Percentiles rank a stretch among this genome's conserved stretches.
Conservation (phyloP, 2,888 invertebrate species). For the Hydrotaea cyrtoneurina region DNA sequence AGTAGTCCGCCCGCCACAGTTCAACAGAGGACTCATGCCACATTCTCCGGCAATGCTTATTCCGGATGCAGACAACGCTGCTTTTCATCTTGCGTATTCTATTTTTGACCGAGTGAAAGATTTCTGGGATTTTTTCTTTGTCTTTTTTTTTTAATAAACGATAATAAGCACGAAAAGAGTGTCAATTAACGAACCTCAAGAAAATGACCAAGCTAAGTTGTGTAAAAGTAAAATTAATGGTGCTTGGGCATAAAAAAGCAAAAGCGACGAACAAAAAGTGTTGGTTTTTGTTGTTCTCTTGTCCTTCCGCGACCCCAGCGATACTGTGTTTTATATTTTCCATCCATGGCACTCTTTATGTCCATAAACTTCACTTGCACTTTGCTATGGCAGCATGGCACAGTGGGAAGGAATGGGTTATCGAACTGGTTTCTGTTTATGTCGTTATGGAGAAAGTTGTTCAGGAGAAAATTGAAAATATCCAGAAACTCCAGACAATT, state of each 20-base stretch:
- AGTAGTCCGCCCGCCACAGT: neutral
- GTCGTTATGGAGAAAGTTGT: too few species aligned
- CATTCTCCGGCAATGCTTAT: neutral
- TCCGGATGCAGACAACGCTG: conserved; percentile 35
- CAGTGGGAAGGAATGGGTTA: neutral
- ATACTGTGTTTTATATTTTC: conserved; percentile 12
- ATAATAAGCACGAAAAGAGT: conserved; percentile 66
- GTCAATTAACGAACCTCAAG: conserved; percentile 67
- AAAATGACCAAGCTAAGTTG: conserved; percentile 66
- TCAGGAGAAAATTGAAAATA: too few species aligned
- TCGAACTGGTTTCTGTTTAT: too few species aligned
- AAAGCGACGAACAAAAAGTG: conserved; percentile 25
- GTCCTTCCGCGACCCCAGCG: neutral
- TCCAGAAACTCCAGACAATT: too few species aligned
- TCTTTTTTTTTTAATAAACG: conserved; percentile 33
- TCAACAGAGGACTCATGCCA: neutral
- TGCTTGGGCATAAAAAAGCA: conserved; percentile 30
- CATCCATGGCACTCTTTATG: conserved; percentile 25
- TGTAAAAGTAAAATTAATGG: conserved; percentile 67
- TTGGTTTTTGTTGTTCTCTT: neutral
- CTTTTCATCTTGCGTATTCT: conserved; percentile 39
- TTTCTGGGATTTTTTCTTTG: conserved; percentile 9
- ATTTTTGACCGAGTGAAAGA: conserved; percentile 1
- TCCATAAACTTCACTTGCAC: conserved; percentile 63
- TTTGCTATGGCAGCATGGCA: conserved; percentile 1